Evolutionary conservation across 2,888 invertebrate genomes (phyloP).

Genomic region (Phasia obesa): DNA sequence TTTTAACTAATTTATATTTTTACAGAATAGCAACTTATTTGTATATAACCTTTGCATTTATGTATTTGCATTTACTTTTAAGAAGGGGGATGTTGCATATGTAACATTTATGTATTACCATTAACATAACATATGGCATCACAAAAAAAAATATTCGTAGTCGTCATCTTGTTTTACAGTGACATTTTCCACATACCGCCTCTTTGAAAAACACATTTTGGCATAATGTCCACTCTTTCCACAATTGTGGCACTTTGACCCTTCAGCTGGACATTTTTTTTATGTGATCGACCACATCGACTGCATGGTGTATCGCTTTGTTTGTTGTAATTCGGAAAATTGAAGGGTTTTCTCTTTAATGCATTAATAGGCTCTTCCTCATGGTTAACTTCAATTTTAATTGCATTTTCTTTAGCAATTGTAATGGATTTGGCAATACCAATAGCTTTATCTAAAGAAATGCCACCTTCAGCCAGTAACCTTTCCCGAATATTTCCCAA

Average conservation of each 20-base stretch:
- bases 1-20: too few relatives aligned
- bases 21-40: too few relatives aligned
- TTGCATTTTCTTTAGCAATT: slow-evolving; percentile 15
- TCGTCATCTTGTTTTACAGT: background rate
- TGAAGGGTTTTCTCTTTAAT: slow-evolving; percentile 14
- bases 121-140: background rate
- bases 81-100: too few relatives aligned
- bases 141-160: slow-evolving; percentile 15
- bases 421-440: background rate
- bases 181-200: slow-evolving; percentile 13
- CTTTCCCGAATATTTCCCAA: slow-evolving; percentile 47
- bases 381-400: background rate
- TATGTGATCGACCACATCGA: slow-evolving; percentile 54
- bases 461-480: slow-evolving; percentile 45
- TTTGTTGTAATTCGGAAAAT: background rate
- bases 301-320: background rate
- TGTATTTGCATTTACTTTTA: too few relatives aligned
- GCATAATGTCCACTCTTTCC: slow-evolving; percentile 49
- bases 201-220: slow-evolving; percentile 48
- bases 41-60: too few relatives aligned
- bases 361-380: slow-evolving; percentile 1
- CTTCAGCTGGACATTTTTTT: slow-evolving; percentile 61
- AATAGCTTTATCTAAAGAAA: slow-evolving; percentile 30
- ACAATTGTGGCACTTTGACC: slow-evolving; percentile 46
- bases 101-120: background rate